Evolutionary conservation across 2,888 invertebrate species (phyloP), one percentile per base, ranked within the genome.

Genomic region (Ashinkailepas kermadecensis): DNA sequence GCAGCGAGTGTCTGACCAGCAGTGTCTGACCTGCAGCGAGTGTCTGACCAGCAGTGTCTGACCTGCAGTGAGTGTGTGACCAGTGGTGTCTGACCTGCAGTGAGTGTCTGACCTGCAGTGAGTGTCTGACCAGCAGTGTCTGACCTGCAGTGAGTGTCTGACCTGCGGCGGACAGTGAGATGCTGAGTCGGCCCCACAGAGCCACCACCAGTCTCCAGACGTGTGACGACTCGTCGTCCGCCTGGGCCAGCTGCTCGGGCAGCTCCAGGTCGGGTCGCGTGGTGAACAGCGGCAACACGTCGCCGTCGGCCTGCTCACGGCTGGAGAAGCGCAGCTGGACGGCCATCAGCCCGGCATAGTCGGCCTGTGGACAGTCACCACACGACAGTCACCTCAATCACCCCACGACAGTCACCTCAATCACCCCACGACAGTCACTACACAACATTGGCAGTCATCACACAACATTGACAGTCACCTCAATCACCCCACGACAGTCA

Each of bases 141-240:
- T 39, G 39, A 39, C 39, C n/a, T n/a, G n/a, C 39, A 39, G 39
- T 39, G 39, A 39, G n/a, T 39, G 39, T 39, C 39, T 54, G 90
- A 79, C 90, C 89, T 12, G 89, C 86, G 21, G 92, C 91, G 0
- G 92, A 89, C 58, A 81, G 81, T 56, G 80, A 81, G 57, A 83
- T 82, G 78, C 82, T 82, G 12, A 93, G 90, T 21, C 91, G 91
- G 1, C 94, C 95, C 97, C 97, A 97, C 13, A 97, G 89, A 0
- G 95, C 94, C 12, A 92, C 91, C 89, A 65, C 91, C 90, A 81
- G 91, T 89, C n/a, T 92, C 65, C 65, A 65, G 12, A 64, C 54
- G 56, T 65, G 25, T 0, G 21, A n/a, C n/a, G 18, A n/a, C 59
- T 59, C 54, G 3, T 10, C 21, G 59, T 78, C 56, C 57, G 64